Conservation (phyloP, 1,140 invertebrate species). For the Drosophila serrata region DNA sequence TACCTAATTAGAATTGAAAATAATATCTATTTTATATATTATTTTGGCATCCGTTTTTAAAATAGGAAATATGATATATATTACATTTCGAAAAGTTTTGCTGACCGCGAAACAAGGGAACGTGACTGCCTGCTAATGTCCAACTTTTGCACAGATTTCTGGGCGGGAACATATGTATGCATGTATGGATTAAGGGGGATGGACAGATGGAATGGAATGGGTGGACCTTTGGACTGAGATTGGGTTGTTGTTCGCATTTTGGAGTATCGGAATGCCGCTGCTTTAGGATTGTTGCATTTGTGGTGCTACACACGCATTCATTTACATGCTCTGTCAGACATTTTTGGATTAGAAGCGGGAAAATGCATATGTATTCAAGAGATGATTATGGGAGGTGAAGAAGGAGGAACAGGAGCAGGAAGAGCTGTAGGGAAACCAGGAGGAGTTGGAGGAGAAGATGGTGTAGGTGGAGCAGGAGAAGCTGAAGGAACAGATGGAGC, state of each 20-base stretch:
- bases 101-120: not conserved
- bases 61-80: not conserved
- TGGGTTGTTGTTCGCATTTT: not conserved
- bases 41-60: not conserved
- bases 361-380: not conserved
- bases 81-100: slow-evolving; percentile 8
- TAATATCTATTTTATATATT: not conserved
- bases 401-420: not conserved
- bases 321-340: slow-evolving; percentile 13
- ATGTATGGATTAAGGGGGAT: not conserved
- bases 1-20: not conserved
- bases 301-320: slow-evolving; percentile 11
- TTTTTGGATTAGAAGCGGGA: slow-evolving; percentile 18
- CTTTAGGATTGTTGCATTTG: slow-evolving; percentile 2
- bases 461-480: not conserved
- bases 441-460: not conserved
- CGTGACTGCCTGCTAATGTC: slow-evolving; percentile 19
- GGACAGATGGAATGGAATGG: not conserved
- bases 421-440: not conserved
- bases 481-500: not conserved
- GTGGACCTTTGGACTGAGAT: not conserved
- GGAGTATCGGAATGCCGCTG: slow-evolving; percentile 11
- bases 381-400: not conserved
- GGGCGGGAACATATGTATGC: not conserved
- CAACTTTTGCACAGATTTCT: slow-evolving; percentile 14